These are phyloP conservation scores for Drosophila colorata DNA, from an alignment of 2,888 invertebrate genomes.

Conservation along the genomic window DNA sequence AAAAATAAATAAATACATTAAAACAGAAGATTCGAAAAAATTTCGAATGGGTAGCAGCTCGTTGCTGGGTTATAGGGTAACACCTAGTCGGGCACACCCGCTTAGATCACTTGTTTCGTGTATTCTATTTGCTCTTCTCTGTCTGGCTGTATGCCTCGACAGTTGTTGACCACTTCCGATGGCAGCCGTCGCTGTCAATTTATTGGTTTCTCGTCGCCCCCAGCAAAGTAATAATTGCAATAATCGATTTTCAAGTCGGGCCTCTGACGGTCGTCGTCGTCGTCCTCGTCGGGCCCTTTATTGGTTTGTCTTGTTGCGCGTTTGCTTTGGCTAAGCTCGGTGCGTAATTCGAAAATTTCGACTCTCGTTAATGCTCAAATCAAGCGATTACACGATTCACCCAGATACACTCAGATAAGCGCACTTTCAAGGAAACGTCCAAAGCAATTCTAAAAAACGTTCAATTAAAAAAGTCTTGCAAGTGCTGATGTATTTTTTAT, in stretches of 20 bases:
- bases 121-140: conserved; percentile 3
- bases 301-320: not conserved
- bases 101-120: not conserved
- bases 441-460: too few relatives aligned
- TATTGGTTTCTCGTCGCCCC: conserved; percentile 12
- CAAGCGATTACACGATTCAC: conserved; percentile 15
- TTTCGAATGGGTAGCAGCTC: too few relatives aligned
- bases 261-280: conserved; percentile 22
- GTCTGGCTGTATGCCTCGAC: conserved; percentile 11
- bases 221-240: conserved; percentile 62
- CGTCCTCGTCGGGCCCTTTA: not conserved
- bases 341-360: conserved; percentile 7
- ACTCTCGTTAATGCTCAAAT: not conserved
- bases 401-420: conserved; percentile 5
- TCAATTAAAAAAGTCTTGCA: too few relatives aligned
- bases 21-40: too few relatives aligned
- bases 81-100: not conserved
- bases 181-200: conserved; percentile 27
- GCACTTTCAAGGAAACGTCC: conserved; percentile 5
- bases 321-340: conserved; percentile 7
- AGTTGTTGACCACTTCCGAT: conserved; percentile 46
- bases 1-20: too few relatives aligned
- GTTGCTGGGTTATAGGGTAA: not conserved
- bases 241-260: conserved; percentile 48
- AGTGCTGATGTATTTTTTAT: too few relatives aligned